Conservation (phyloP, 2,797 vertebrate genomes). For the Gadopsis bispinosus region DNA sequence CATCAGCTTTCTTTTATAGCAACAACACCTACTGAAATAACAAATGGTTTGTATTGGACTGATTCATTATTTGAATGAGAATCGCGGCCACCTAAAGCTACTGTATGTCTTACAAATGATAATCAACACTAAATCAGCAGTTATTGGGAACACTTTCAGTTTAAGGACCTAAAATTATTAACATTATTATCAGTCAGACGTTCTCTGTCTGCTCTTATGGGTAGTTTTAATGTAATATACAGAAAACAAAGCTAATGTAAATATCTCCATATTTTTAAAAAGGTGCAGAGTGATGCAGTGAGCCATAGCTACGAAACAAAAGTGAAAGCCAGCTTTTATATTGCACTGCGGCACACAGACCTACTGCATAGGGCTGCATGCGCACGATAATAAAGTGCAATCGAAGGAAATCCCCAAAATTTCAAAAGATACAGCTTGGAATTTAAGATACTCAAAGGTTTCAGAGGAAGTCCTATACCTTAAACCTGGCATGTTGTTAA, state of each 20-base stretch:
- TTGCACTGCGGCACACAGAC: not conserved
- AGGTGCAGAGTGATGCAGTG: not conserved
- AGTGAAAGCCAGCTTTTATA: conserved; percentile 14
- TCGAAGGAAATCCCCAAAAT: not conserved
- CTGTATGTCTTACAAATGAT: not conserved
- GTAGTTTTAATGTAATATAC: not conserved
- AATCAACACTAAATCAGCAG: not conserved
- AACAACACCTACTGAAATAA: not conserved
- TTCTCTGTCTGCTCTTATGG: not conserved
- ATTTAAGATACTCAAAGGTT: not conserved
- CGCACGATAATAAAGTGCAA: not conserved
- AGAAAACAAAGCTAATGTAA: not conserved
- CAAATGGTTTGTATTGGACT: not conserved
- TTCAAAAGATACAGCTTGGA: not conserved
- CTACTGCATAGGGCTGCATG: too few relatives aligned
- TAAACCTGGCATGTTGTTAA: not conserved
- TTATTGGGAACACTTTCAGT: not conserved
- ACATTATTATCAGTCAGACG: not conserved
- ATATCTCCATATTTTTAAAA: not conserved
- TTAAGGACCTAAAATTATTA: not conserved
- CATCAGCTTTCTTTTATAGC: not conserved
- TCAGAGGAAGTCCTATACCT: not conserved
- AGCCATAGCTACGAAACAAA: conserved; percentile 21
- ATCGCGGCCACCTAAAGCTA: not conserved
- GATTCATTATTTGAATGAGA: not conserved